Conservation (phyloP, 2,797 vertebrate genomes). For the Apodemus agrarius region DNA sequence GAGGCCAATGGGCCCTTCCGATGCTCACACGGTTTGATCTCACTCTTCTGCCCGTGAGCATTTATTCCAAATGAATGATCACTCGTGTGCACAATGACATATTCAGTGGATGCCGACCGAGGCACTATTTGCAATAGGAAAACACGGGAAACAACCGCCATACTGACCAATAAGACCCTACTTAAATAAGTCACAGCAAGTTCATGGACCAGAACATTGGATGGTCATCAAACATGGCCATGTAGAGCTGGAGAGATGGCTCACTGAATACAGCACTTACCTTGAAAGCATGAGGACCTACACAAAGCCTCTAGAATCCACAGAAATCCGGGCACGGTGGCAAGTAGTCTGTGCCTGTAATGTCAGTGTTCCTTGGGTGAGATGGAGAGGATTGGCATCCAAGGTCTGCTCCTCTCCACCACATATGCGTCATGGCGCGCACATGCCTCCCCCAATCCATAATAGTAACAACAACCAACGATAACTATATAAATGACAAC, state of each 20-base stretch:
- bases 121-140: constrained; percentile 2
- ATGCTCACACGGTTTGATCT: constrained; percentile 2
- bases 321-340: background rate
- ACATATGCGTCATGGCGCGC: background rate
- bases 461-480: background rate
- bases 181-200: background rate
- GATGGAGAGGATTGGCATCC: background rate
- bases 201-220: background rate
- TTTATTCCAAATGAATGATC: constrained; percentile 35
- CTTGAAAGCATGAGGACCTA: background rate
- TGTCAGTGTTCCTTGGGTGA: background rate
- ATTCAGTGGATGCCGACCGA: background rate
- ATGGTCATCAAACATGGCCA: background rate
- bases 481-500: background rate
- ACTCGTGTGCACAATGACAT: constrained; percentile 16
- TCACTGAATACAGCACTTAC: background rate
- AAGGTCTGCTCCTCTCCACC: background rate
- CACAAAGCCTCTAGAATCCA: background rate
- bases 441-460: background rate
- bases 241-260: background rate
- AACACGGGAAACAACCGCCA: constrained; percentile 38
- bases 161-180: background rate
- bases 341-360: background rate
- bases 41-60: background rate
- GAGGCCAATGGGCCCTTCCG: background rate